Base-by-base conservation (phyloP, 2,888 invertebrate species). In the Mimas tiliae region DNA sequence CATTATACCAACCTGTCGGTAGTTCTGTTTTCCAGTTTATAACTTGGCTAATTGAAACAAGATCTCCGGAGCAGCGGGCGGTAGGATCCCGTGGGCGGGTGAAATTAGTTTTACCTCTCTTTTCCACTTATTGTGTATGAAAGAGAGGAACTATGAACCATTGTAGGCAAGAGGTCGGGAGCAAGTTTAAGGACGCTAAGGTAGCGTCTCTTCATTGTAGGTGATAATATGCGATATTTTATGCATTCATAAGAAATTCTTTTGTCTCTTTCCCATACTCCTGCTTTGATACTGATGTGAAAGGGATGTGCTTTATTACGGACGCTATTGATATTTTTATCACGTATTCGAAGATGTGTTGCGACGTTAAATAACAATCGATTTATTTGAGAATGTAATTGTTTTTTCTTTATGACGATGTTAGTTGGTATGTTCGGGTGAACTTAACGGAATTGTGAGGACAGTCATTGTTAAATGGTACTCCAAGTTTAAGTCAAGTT, bases 1-100 rank as follows among this genome's bases (percentile, higher is more conserved):
- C 42, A 53, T 63, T 16, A 34, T 52, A 19, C 34, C 53, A 47
- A 1, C 12, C 51, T 63, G 53, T 53, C 63, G 62, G 52, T 66
- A 53, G 63, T 63, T 34, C 52, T 45, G 47, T 19, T 33, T 74
- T 72, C 72, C 73, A 67, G 53, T 78, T 81, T 75, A 78, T 79
- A 79, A 78, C 76, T 77, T 79, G 75, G 81, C 80, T 87, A 88
- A 91, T 91, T 90, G 88, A 90, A 88, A 89, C 83, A 80, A 86
- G 84, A 85, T 85, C 83, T 81, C 71, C 69, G 73, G 77, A 84
- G 70, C 86, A 79, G 78, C 86, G 75, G 88, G 86, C 79, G 83
- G 79, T 73, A 77, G 71, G 71, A 72, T 83, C 78, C 83, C 78
- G 87, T 88, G 83, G 88, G 86, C 79, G 87, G 85, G 74, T 72